phyloP scores from a whole-genome alignment of 2,797 vertebrate genomes.

The Poecilia velifera region DNA sequence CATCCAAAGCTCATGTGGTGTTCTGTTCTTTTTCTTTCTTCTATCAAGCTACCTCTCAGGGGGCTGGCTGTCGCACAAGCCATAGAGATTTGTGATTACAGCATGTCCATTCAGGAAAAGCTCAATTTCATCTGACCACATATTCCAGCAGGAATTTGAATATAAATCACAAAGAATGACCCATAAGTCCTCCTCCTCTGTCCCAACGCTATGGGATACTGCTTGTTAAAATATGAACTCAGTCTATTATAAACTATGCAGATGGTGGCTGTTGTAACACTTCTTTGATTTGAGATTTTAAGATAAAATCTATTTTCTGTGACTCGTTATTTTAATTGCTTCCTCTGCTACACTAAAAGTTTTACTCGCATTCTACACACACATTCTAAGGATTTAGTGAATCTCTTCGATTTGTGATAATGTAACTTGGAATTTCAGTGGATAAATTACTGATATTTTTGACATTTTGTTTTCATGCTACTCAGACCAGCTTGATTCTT shows the following conservation, averaged over 20 bases:
- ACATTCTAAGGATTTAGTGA: slow-evolving; percentile 20
- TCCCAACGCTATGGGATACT: slow-evolving; percentile 4
- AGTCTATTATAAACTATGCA: background rate
- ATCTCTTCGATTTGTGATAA: slow-evolving; percentile 29
- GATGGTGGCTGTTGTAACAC: slow-evolving; percentile 2
- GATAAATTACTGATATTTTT: background rate
- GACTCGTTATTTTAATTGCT: background rate
- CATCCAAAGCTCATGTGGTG: background rate
- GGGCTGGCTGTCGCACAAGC: background rate
- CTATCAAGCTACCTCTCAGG: background rate
- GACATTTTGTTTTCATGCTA: background rate
- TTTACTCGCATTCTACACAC: slow-evolving; percentile 19
- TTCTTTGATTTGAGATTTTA: slow-evolving; percentile 9
- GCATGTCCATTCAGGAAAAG: slow-evolving; percentile 16
- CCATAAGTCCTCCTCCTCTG: slow-evolving; percentile 7
- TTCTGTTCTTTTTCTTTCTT: background rate
- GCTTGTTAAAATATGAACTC: slow-evolving; percentile 13
- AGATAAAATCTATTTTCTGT: slow-evolving; percentile 2
- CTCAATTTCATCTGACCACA: slow-evolving; percentile 13
- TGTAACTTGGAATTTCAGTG: background rate
- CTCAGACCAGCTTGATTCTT: too few species aligned
- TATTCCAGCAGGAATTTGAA: slow-evolving; percentile 4
- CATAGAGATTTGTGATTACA: slow-evolving; percentile 17
- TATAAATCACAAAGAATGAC: slow-evolving; percentile 9
- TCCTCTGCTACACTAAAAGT: slow-evolving; percentile 16